These are phyloP conservation scores for Paramisgurnus dabryanus DNA, from an alignment of 2,113 vertebrate genomes.

Conservation along the genomic window DNA sequence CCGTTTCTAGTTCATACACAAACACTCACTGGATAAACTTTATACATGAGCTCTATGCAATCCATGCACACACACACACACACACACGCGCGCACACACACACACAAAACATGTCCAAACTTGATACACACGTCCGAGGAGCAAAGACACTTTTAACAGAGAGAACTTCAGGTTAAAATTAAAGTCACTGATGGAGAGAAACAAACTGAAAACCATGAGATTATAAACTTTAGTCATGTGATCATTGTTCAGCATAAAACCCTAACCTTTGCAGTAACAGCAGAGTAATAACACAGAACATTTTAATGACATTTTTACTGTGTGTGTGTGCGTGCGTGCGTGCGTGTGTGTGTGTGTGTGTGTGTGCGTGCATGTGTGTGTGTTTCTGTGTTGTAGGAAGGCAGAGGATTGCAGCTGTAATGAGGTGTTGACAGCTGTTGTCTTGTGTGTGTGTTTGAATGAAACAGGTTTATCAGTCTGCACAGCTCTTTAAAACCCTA, in stretches of 20 bases:
- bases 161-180: background rate
- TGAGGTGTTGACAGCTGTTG: constrained; percentile 48
- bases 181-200: too few relatives aligned
- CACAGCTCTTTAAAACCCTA: constrained; percentile 48
- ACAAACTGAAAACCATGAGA: too few relatives aligned
- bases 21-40: background rate
- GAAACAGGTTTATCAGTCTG: constrained; percentile 72
- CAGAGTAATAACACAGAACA: too few relatives aligned
- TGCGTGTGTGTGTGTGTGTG: constrained; percentile 19
- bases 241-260: too few relatives aligned
- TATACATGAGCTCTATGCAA: background rate
- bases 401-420: constrained; percentile 59
- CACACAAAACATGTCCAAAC: constrained; percentile 68
- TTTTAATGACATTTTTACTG: constrained; percentile 57
- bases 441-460: background rate
- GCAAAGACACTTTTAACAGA: constrained; percentile 75
- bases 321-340: constrained; percentile 47
- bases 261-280: too few relatives aligned
- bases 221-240: too few relatives aligned
- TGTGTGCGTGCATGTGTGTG: constrained; percentile 24
- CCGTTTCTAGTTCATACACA: too few relatives aligned
- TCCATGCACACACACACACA: background rate
- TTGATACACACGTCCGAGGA: constrained; percentile 66
- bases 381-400: constrained; percentile 49
- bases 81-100: constrained; percentile 20